Evolutionary conservation across 2,113 vertebrate genomes (phyloP).

Genomic region (Morone chrysops): DNA sequence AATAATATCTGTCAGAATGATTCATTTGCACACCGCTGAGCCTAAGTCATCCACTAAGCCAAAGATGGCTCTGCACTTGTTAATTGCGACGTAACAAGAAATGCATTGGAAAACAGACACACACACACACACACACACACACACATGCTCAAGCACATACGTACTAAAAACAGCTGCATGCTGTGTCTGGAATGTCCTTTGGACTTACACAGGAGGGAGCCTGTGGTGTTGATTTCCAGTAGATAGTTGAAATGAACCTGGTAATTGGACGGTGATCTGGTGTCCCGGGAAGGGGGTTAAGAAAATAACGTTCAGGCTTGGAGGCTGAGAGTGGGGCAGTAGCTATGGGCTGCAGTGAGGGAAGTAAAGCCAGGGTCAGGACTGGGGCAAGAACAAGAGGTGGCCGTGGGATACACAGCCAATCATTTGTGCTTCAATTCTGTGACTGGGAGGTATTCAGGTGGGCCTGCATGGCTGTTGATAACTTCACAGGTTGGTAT

Average conservation of each 20-base stretch:
- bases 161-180: constrained; percentile 64
- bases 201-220: constrained; percentile 40
- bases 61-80: constrained; percentile 59
- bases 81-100: constrained; percentile 61
- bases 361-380: constrained; percentile 16
- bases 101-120: constrained; percentile 37
- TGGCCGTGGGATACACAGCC: not conserved
- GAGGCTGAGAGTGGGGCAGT: constrained; percentile 30
- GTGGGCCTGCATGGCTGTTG: not conserved
- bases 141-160: constrained; percentile 22
- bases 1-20: constrained; percentile 65
- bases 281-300: constrained; percentile 67
- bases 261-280: constrained; percentile 73
- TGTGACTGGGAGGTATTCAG: constrained; percentile 18
- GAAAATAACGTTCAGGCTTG: constrained; percentile 56
- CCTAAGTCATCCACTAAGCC: constrained; percentile 47
- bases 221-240: constrained; percentile 73
- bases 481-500: not conserved
- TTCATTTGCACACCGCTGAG: constrained; percentile 47
- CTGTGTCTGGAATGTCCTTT: constrained; percentile 68
- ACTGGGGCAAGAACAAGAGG: constrained; percentile 32
- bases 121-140: constrained; percentile 18
- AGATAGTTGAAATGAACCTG: constrained; percentile 56
- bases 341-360: constrained; percentile 10
- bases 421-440: constrained; percentile 4